Evolutionary conservation across 2,888 invertebrate species (phyloP).

Genomic region (Meganola albula): DNA sequence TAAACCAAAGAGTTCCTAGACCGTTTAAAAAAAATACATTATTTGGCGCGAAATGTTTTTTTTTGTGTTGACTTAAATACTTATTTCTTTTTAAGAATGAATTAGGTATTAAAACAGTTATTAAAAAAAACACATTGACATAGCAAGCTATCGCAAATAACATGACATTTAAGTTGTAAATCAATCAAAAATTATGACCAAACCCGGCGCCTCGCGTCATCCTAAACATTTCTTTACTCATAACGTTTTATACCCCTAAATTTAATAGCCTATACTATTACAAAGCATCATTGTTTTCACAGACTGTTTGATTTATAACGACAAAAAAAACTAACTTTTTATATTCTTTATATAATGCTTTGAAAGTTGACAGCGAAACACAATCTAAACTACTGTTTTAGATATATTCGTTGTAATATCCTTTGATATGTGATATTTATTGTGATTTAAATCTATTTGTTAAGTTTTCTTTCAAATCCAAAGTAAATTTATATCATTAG

Average conservation of each 20-base stretch:
- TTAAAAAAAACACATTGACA: slow-evolving; percentile 23
- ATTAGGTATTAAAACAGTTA: slow-evolving; percentile 45
- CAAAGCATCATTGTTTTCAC: slow-evolving; percentile 73
- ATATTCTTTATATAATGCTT: slow-evolving; percentile 21
- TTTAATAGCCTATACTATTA: slow-evolving; percentile 73
- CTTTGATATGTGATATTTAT: slow-evolving; percentile 31
- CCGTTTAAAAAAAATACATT: too few relatives aligned
- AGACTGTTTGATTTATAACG: slow-evolving; percentile 62
- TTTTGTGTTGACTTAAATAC: too few relatives aligned
- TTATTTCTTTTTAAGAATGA: too few relatives aligned
- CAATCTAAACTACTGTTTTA: slow-evolving; percentile 32
- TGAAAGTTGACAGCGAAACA: slow-evolving; percentile 28
- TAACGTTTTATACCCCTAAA: slow-evolving; percentile 60
- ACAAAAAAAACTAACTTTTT: slow-evolving; percentile 34
- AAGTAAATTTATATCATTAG: slow-evolving; percentile 24
- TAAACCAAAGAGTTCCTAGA: too few relatives aligned
- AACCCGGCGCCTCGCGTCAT: slow-evolving; percentile 33
- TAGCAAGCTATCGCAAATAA: too few relatives aligned
- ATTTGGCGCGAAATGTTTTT: too few relatives aligned
- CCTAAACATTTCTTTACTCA: slow-evolving; percentile 34
- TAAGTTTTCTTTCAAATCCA: slow-evolving; percentile 19
- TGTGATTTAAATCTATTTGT: slow-evolving; percentile 12
- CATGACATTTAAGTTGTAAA: slow-evolving; percentile 49
- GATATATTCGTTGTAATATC: slow-evolving; percentile 23
- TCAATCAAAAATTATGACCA: slow-evolving; percentile 62